A percentile compares a stretch with the other conserved stretches of the same genome.
Evolutionary conservation across 2,113 vertebrate genomes (phyloP).

Genomic region (Lepus europaeus): DNA sequence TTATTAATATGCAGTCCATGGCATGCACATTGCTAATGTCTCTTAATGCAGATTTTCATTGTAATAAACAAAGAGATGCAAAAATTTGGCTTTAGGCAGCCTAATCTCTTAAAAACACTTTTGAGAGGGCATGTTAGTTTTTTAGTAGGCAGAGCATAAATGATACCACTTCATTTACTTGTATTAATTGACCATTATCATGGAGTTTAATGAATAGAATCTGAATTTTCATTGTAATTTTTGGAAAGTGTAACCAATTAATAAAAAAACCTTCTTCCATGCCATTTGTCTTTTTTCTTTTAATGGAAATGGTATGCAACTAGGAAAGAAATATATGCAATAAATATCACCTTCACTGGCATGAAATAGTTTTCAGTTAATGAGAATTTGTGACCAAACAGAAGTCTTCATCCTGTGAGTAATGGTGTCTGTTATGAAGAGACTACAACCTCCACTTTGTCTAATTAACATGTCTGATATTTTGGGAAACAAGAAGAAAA

Average conservation of each 20-base stretch:
- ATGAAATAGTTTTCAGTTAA: constrained; percentile 49
- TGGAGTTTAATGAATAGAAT: background rate
- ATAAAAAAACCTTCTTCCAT: constrained; percentile 12
- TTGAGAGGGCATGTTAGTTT: background rate
- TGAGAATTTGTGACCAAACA: constrained; percentile 39
- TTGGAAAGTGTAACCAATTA: background rate
- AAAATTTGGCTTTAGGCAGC: background rate
- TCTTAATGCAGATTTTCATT: background rate
- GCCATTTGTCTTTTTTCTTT: background rate
- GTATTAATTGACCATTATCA: constrained; percentile 15
- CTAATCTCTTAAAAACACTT: constrained; percentile 1
- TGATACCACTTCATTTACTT: background rate
- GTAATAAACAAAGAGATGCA: background rate
- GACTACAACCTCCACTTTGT: background rate
- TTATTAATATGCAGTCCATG: background rate
- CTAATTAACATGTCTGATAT: background rate
- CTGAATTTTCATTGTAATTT: background rate
- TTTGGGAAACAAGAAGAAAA: constrained; percentile 29
- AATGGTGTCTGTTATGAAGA: background rate
- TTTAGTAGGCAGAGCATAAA: background rate
- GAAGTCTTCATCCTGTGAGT: background rate
- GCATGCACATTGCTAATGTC: background rate
- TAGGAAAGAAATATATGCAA: constrained; percentile 28
- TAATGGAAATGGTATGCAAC: background rate
- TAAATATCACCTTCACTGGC: constrained; percentile 27